Percentiles rank a stretch among this genome's conserved stretches.
These are phyloP conservation scores for Craterocephalus amniculus DNA, from an alignment of 2,797 vertebrate genomes.

Conservation along the genomic window DNA sequence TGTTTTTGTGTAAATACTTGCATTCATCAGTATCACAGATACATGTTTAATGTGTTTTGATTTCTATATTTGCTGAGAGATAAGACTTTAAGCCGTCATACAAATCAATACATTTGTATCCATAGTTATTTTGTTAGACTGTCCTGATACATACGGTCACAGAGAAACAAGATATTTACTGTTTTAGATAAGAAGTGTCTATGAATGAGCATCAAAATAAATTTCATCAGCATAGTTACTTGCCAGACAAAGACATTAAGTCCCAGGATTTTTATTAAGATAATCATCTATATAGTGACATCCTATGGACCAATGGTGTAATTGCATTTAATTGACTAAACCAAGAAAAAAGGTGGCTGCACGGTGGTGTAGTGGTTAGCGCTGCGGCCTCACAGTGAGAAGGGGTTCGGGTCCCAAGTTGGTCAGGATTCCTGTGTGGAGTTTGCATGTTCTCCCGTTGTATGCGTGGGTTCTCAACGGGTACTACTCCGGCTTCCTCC, in stretches of 20 bases:
- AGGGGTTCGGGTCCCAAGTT: too few species aligned
- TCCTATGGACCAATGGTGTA: slow-evolving; percentile 65
- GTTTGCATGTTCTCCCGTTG: too few species aligned
- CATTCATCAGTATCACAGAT: neutral
- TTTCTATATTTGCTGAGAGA: neutral
- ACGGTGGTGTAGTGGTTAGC: too few species aligned
- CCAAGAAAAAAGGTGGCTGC: too few species aligned
- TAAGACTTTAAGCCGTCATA: neutral
- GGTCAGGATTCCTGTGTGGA: too few species aligned
- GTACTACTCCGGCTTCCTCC: too few species aligned
- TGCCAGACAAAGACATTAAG: neutral
- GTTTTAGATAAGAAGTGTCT: neutral
- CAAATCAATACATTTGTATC: too few species aligned
- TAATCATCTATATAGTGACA: slow-evolving; percentile 71
- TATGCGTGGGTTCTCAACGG: too few species aligned
- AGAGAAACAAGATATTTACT: neutral
- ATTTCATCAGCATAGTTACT: slow-evolving; percentile 5
- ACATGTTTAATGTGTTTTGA: neutral
- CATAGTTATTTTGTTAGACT: neutral
- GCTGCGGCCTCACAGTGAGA: too few species aligned
- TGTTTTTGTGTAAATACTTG: neutral
- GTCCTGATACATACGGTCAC: neutral
- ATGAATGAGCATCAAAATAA: neutral
- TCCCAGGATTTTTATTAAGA: slow-evolving; percentile 5
- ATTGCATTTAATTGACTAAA: slow-evolving; percentile 53